Evolutionary conservation across 2,113 vertebrate genomes (phyloP), one percentile per base, ranked within the genome.

Genomic region (Brachionichthys hirsutus): DNA sequence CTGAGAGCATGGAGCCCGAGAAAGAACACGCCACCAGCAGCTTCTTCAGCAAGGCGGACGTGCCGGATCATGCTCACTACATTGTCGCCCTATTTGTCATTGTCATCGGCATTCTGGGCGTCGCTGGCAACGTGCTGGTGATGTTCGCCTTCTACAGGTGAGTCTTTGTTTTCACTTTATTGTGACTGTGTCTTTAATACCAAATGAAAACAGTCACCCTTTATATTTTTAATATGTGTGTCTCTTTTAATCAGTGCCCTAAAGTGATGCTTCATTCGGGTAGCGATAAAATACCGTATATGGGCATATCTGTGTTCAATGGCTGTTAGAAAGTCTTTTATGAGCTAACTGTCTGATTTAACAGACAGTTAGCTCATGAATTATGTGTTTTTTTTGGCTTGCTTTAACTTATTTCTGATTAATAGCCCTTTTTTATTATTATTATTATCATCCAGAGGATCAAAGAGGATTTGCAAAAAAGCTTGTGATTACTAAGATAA

Each of bases 101-200:
- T 15, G 81, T 94, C 41, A 94, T 96, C 60, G 95, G 95, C 12
- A 82, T 91, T 18, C 91, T 94, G 6, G 96, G 95, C 70, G 87
- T 92, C 48, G 76, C 94, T 36, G 96, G 95, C 34, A 98, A 98
- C 13, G 89, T 93, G 12, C 86, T 95, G 24, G 95, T 98, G 85
- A 94, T 98, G 88, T 97, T 95, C 12, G 94, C 92, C 55, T 95
- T 98, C 86, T 95, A 92, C 89, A 97, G 95, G 96, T 98, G 87
- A 40, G 83, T 82, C 19, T n/a, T 14, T 22, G n/a, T 16, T 63
- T 59, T 19, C 24, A 30, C 4, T 36, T 20, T 9, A 38, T 34
- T 53, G 47, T 41, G 12, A 47, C 10, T 40, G 9, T 45, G 71
- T 53, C 22, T 16, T 34, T 49, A 20, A 45, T 38, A 42, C 46